A percentile compares a stretch with the other conserved stretches of the same genome.
These are phyloP conservation scores for Numenius arquata DNA, from an alignment of 2,113 vertebrate species.

Conservation along the genomic window DNA sequence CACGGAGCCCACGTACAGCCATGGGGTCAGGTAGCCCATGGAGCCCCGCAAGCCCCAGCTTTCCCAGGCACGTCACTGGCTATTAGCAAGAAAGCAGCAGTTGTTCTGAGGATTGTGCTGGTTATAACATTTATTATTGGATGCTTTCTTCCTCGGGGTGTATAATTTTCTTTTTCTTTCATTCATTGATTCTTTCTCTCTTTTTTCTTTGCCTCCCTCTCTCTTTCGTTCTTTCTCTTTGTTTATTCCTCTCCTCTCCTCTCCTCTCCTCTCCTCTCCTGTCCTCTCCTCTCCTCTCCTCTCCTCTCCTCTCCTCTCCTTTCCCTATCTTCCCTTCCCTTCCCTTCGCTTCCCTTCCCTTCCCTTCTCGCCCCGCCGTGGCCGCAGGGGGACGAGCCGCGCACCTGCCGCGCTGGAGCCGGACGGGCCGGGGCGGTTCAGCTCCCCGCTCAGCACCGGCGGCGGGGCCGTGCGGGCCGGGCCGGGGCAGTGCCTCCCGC, in stretches of 20 bases:
- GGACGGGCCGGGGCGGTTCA: background rate
- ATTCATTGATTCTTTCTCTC: background rate
- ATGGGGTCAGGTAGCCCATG: background rate
- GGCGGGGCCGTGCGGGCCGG: too few relatives aligned
- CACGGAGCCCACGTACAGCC: accelerated
- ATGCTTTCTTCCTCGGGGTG: background rate
- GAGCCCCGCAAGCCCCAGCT: background rate
- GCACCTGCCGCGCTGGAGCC: background rate
- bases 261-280: accelerated
- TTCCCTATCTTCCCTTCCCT: accelerated
- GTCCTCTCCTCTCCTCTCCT: accelerated
- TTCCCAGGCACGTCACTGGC: background rate
- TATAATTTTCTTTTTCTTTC: background rate
- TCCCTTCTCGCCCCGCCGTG: too few relatives aligned
- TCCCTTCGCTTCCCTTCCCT: too few relatives aligned
- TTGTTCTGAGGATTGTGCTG: background rate
- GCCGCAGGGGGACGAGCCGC: background rate
- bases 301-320: too few relatives aligned
- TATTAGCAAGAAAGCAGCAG: background rate
- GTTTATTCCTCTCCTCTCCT: too few relatives aligned
- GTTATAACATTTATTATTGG: background rate
- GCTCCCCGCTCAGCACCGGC: too few relatives aligned
- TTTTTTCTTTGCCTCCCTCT: background rate
- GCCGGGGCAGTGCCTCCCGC: background rate
- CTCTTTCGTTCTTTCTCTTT: background rate